Evolutionary conservation across 2,888 invertebrate species (phyloP), one percentile per base, ranked within the genome.

Genomic region (Spicauda simplicius): DNA sequence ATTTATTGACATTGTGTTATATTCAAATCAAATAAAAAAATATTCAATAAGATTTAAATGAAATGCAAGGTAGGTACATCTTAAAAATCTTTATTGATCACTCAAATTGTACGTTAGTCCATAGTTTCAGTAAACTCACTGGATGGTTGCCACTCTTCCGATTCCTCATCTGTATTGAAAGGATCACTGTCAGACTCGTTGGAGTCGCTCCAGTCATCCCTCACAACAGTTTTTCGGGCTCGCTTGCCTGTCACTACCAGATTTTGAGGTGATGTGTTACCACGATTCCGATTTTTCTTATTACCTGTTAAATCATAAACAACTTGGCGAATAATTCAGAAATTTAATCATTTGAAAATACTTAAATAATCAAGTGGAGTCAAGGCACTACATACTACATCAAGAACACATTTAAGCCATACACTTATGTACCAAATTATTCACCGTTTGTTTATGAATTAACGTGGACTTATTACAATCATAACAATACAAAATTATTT

Each of bases 131-230:
- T 67, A 14, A 33, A 52, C 57, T 61, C 61, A 16, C 67, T 52
- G 8, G 61, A 67, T 4, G 94, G 94, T 25, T 83, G 75, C 89
- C 94, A 94, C 52, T 94, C 94, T 63, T 93, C 93, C 0, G 91
- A 91, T 1, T 84, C 90, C 59, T 93, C 94, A 57, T 93, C 94
- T 1, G 93, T 91, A 11, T 80, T 74, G 70, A 86, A 94, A 0
- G 94, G 93, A 73, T 94, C 94, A 5, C 81, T 80, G 10, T 87
- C 88, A 37, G 82, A 78, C 0, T 87, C 88, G 4, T 87, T 91
- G 0, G 81, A 81, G 8, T 75, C 83, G 33, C 76, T 78, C 77
- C 77, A 84, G 16, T 60, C 69, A 11, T 75, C 72, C 37, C 74
- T 78, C 1, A 70, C 71, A 1, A 88, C 63, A 0, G 77, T 68